Conservation (phyloP, 2,113 vertebrate genomes). For the Heliornis fulica region DNA sequence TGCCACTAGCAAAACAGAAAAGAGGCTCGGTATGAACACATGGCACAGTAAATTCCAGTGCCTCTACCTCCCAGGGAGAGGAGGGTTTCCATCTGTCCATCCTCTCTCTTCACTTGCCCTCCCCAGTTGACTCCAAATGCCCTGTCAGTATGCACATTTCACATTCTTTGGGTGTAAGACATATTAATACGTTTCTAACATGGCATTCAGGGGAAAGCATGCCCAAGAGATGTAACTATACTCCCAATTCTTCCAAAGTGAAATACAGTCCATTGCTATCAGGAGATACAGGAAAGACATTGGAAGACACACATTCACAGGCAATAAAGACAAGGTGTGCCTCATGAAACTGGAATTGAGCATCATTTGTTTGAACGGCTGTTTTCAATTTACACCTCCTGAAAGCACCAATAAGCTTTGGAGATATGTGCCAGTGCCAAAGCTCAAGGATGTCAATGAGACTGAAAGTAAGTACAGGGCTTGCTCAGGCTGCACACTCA, state of each 20-base stretch:
- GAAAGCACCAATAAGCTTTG: background rate
- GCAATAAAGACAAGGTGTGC: background rate
- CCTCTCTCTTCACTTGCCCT: constrained; percentile 26
- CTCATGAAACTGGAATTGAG: background rate
- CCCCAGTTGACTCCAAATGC: constrained; percentile 15
- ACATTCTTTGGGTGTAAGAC: constrained; percentile 57
- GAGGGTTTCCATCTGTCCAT: constrained; percentile 12
- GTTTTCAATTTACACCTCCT: background rate
- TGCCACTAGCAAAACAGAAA: background rate
- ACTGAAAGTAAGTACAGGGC: rapidly evolving
- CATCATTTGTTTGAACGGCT: background rate
- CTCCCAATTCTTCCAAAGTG: background rate
- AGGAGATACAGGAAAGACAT: background rate
- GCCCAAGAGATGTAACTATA: background rate
- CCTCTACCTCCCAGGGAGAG: constrained; percentile 30
- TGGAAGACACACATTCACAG: background rate
- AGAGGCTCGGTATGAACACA: background rate
- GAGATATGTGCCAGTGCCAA: background rate
- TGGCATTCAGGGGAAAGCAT: background rate
- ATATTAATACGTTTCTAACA: constrained; percentile 72
- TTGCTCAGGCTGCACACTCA: background rate
- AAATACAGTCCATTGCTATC: background rate
- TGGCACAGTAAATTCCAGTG: constrained; percentile 45
- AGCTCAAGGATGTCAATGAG: background rate
- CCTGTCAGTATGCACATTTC: constrained; percentile 40